A percentile compares a stretch with the other conserved stretches of the same genome.
Evolutionary conservation across 1,140 invertebrate genomes (phyloP).

Genomic region (Zaprionus kolodkinae): DNA sequence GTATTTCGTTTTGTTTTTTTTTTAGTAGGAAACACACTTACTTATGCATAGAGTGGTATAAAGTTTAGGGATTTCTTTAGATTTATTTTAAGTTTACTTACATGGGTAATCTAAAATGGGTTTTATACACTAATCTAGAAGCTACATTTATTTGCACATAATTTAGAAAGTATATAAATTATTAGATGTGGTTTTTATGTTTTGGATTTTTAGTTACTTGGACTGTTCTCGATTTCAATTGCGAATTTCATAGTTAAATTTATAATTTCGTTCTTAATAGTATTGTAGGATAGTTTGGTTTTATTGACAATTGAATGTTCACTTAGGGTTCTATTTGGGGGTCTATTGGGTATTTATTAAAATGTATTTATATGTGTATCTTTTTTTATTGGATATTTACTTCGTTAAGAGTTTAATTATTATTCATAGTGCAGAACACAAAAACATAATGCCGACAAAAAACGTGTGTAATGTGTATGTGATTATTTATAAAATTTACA

Average conservation of each 20-base stretch:
- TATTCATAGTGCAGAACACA: conserved; percentile 72
- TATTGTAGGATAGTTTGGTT: conserved; percentile 6
- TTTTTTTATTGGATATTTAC: conserved; percentile 59
- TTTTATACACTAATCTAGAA: conserved; percentile 42
- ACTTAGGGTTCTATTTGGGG: conserved; percentile 46
- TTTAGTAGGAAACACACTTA: neutral
- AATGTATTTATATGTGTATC: conserved; percentile 36
- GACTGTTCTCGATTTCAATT: conserved; percentile 14
- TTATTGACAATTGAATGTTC: conserved; percentile 45
- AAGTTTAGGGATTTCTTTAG: neutral
- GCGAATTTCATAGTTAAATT: conserved; percentile 15
- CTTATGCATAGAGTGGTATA: conserved; percentile 16
- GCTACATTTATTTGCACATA: conserved; percentile 36
- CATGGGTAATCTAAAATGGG: conserved; percentile 58
- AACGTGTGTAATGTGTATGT: conserved; percentile 37
- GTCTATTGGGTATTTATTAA: conserved; percentile 41
- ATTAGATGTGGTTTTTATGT: conserved; percentile 27
- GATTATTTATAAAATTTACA: conserved; percentile 67
- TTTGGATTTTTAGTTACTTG: conserved; percentile 62
- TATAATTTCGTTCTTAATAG: conserved; percentile 32
- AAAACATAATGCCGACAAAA: conserved; percentile 73
- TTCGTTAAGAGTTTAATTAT: conserved; percentile 29
- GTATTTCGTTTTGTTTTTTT: neutral
- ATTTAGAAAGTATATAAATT: conserved; percentile 18
- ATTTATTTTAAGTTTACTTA: conserved; percentile 42